phyloP scores from a whole-genome alignment of 2,888 invertebrate genomes.

The Caradrina kadenii region DNA sequence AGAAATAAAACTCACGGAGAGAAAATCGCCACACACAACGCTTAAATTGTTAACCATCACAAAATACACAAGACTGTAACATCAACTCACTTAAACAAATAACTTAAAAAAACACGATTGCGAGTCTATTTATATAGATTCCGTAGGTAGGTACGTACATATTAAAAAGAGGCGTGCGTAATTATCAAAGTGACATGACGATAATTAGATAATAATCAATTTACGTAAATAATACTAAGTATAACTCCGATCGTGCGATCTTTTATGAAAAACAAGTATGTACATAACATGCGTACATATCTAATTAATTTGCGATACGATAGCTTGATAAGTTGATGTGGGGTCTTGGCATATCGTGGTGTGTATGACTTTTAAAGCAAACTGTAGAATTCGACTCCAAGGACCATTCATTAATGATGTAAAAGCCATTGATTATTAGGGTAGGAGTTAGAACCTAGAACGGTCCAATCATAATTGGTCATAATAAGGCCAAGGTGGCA shows the following conservation, averaged over 20 bases:
- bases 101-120: background rate
- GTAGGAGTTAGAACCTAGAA: background rate
- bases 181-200: conserved; percentile 52
- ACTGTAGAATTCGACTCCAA: background rate
- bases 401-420: background rate
- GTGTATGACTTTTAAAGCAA: background rate
- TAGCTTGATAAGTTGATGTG: conserved; percentile 39
- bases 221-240: conserved; percentile 28
- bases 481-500: too few relatives aligned
- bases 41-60: conserved; percentile 58
- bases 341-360: conserved; percentile 38
- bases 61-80: conserved; percentile 19
- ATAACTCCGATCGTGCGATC: conserved; percentile 12
- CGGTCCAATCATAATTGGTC: too few relatives aligned
- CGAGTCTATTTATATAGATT: conserved; percentile 40
- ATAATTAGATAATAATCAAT: conserved; percentile 35
- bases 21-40: conserved; percentile 53
- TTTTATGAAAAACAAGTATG: conserved; percentile 49
- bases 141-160: conserved; percentile 4
- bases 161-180: conserved; percentile 37
- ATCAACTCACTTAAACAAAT: conserved; percentile 22
- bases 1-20: conserved; percentile 50
- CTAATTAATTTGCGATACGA: conserved; percentile 26
- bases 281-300: conserved; percentile 31
- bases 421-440: background rate